These are phyloP conservation scores for Zenarchopterus dispar DNA, from an alignment of 2,797 vertebrate species.

Conservation along the genomic window DNA sequence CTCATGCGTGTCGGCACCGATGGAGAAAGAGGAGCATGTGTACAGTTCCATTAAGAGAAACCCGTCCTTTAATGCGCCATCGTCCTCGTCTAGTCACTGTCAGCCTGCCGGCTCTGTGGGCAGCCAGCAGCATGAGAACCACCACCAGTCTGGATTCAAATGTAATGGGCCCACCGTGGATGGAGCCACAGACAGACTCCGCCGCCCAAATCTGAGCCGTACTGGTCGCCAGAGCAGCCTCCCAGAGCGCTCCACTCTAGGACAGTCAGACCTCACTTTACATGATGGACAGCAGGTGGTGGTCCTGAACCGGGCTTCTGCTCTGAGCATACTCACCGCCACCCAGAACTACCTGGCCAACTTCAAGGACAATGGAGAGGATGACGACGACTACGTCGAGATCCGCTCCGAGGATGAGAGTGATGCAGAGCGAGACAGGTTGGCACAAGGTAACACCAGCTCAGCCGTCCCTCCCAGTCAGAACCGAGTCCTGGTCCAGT, in stretches of 20 bases:
- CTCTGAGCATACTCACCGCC: constrained; percentile 86
- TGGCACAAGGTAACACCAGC: constrained; percentile 20
- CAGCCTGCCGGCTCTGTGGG: constrained; percentile 84
- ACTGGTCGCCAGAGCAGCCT: constrained; percentile 82
- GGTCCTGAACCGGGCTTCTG: constrained; percentile 85
- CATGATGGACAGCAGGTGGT: constrained; percentile 93
- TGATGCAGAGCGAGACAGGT: constrained; percentile 66
- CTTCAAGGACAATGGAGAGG: constrained; percentile 92
- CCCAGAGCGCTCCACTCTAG: constrained; percentile 77
- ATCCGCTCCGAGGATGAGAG: constrained; percentile 95
- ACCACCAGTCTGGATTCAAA: constrained; percentile 57
- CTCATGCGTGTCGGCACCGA: constrained; percentile 83
- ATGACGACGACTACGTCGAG: constrained; percentile 97
- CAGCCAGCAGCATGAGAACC: constrained; percentile 76
- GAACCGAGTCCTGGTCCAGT: constrained; percentile 51
- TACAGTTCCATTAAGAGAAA: constrained; percentile 90
- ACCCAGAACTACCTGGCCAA: constrained; percentile 95
- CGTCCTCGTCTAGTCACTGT: constrained; percentile 79
- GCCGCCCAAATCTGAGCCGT: constrained; percentile 52
- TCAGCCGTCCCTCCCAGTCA: constrained; percentile 24
- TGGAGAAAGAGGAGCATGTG: constrained; percentile 86
- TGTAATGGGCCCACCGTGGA: constrained; percentile 42
- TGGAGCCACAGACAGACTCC: constrained; percentile 50
- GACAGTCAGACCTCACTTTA: constrained; percentile 88
- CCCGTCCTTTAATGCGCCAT: constrained; percentile 71